These are phyloP conservation scores for Drosophila meridionalis DNA, from an alignment of 2,888 invertebrate species.

Conservation along the genomic window DNA sequence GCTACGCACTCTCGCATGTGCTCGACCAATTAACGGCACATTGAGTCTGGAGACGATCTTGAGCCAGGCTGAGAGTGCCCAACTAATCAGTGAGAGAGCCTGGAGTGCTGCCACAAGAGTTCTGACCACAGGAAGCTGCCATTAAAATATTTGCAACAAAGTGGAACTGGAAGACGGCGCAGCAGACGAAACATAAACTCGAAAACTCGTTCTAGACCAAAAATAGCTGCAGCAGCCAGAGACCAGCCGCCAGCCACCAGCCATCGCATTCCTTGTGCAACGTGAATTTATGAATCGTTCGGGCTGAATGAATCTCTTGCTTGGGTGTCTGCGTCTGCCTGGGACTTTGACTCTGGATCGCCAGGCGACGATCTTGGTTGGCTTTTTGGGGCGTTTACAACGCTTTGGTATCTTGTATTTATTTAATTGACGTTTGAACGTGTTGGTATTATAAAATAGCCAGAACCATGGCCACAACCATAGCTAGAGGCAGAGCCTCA, in stretches of 20 bases:
- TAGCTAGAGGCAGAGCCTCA: slow-evolving; percentile 39
- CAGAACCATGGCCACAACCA: slow-evolving; percentile 27
- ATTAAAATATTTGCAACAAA: slow-evolving; percentile 67
- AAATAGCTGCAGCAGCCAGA: slow-evolving; percentile 49
- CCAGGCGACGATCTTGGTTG: slow-evolving; percentile 39
- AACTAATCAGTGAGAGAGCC: slow-evolving; percentile 11
- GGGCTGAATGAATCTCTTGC: slow-evolving; percentile 70
- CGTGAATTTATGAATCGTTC: slow-evolving; percentile 73
- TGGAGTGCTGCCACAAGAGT: slow-evolving; percentile 42
- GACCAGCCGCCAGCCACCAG: background rate
- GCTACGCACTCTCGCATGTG: slow-evolving; percentile 31
- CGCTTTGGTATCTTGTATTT: slow-evolving; percentile 81
- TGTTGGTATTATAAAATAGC: slow-evolving; percentile 78
- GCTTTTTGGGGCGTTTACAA: slow-evolving; percentile 73
- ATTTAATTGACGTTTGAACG: slow-evolving; percentile 80
- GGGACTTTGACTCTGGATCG: slow-evolving; percentile 14
- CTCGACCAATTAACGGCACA: slow-evolving; percentile 65
- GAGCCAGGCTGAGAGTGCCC: slow-evolving; percentile 14
- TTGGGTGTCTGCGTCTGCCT: slow-evolving; percentile 42
- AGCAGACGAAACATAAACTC: slow-evolving; percentile 16
- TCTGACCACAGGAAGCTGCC: slow-evolving; percentile 76
- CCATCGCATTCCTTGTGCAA: slow-evolving; percentile 51
- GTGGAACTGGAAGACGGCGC: background rate
- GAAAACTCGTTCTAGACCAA: slow-evolving; percentile 72
- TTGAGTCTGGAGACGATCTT: slow-evolving; percentile 42